A percentile compares a stretch with the other conserved stretches of the same genome.
These are phyloP conservation scores for Oopsacas minuta DNA, from an alignment of 37 sponge, comb jelly and placozoan species.

Conservation along the genomic window DNA sequence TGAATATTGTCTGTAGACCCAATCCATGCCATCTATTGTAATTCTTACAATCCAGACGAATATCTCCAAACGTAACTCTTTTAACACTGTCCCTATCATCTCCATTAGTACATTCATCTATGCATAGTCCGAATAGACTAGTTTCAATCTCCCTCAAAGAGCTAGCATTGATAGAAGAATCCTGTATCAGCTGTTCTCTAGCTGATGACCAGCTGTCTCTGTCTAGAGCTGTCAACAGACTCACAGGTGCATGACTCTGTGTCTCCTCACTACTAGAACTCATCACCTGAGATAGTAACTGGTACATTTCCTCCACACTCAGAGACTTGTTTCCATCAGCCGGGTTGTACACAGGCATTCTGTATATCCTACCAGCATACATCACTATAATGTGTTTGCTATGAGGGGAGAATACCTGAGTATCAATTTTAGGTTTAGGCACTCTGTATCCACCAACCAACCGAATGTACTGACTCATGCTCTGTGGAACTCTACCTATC, in stretches of 20 bases:
- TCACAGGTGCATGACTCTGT: neutral
- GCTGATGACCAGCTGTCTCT: neutral
- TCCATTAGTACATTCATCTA: neutral
- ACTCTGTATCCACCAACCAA: conserved; percentile 36
- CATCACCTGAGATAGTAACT: neutral
- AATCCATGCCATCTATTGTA: neutral
- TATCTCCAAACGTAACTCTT: neutral
- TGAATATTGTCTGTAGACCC: neutral
- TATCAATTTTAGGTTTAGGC: conserved; percentile 34
- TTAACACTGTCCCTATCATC: neutral
- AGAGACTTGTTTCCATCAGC: neutral
- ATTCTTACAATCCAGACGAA: neutral
- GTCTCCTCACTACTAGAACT: neutral
- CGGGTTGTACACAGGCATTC: neutral
- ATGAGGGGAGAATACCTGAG: conserved; percentile 21
- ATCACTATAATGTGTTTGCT: conserved; percentile 43
- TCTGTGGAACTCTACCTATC: conserved; percentile 31
- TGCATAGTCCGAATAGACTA: neutral
- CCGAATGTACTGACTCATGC: conserved; percentile 50
- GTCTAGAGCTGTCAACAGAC: neutral
- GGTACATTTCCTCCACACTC: neutral
- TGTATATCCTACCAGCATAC: conserved; percentile 34
- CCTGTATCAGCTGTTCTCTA: neutral
- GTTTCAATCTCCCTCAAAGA: neutral
- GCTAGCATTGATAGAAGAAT: neutral